Base-by-base conservation (phyloP, 2,797 vertebrate genomes). In the Sebastes trivittatus region DNA sequence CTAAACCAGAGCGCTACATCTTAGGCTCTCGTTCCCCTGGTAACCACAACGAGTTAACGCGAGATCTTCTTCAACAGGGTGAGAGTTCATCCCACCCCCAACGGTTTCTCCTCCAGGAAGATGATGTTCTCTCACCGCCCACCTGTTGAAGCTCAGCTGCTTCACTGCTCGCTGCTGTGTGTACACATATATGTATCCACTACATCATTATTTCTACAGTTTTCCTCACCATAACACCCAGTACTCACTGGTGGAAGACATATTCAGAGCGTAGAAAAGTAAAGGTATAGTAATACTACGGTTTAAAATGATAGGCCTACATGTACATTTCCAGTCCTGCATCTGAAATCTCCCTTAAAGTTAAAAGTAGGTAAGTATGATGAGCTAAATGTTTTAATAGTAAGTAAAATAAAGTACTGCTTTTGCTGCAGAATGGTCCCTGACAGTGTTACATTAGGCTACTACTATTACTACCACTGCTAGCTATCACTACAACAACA, bases 1-100 rank as follows among this genome's bases (percentile, higher is more conserved):
- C 14, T 46, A 54, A 56, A 27, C 62, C 59, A n/a, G n/a, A 55
- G 70, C 54, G 55, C 75, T 87, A 91, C 87, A 88, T 92, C 87
- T 84, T 82, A 68, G 79, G 81, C 84, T 96, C 95, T 63, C 93
- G 95, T 95, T 92, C 92, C 89, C 90, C 82, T 93, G 92, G 94
- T 95, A 93, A 95, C 94, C 89, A 82, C 91, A 78, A 36, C 14
- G 68, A 11, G 11, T 2, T 95, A 80, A 90, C 95, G 96, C 95
- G 96, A 96, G 93, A 95, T 13, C 10, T 85, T 2, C 1, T 84
- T 2, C 1, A 0, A 2, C 25, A 5, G 59, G 14, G 34, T 34
- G 75, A 79, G 23, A 52, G 68, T 83, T 78, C 61, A 55, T 14
- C 11, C 2, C 10, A 7, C 20, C 11, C 9, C 6, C 22, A n/a